A percentile compares a stretch with the other conserved stretches of the same genome.
These are phyloP conservation scores for Wiebesia pumilae DNA, from an alignment of 1,140 invertebrate genomes.

Conservation along the genomic window DNA sequence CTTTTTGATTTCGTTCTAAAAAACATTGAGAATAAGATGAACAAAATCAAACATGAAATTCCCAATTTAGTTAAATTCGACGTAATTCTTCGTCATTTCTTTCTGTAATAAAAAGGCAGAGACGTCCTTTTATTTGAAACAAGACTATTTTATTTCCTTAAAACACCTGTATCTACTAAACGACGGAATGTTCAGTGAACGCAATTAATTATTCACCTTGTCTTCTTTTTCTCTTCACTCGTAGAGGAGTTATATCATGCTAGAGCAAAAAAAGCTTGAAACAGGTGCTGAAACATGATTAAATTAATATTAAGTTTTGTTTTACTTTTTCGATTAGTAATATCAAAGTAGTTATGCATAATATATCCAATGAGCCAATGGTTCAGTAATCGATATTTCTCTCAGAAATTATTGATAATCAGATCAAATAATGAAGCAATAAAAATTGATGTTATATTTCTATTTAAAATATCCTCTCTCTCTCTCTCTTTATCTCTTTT, in stretches of 20 bases:
- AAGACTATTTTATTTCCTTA: neutral
- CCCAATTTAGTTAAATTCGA: neutral
- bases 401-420: too few species aligned
- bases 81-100: conserved; percentile 14
- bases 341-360: neutral
- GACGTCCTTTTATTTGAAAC: neutral
- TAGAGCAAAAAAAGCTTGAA: conserved; percentile 3
- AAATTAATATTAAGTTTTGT: conserved; percentile 22
- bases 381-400: neutral
- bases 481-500: too few species aligned
- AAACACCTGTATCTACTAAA: conserved; percentile 30
- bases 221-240: neutral
- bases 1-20: neutral
- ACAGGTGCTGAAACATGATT: conserved; percentile 33
- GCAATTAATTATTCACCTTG: conserved; percentile 42
- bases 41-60: neutral
- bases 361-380: neutral
- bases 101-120: neutral
- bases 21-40: neutral
- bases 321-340: neutral
- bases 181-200: neutral
- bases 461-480: too few species aligned
- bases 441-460: too few species aligned
- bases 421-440: too few species aligned
- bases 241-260: neutral